A percentile compares a stretch with the other conserved stretches of the same genome.
Conservation (phyloP, 2,888 invertebrate species). For the Axea sp. region DNA sequence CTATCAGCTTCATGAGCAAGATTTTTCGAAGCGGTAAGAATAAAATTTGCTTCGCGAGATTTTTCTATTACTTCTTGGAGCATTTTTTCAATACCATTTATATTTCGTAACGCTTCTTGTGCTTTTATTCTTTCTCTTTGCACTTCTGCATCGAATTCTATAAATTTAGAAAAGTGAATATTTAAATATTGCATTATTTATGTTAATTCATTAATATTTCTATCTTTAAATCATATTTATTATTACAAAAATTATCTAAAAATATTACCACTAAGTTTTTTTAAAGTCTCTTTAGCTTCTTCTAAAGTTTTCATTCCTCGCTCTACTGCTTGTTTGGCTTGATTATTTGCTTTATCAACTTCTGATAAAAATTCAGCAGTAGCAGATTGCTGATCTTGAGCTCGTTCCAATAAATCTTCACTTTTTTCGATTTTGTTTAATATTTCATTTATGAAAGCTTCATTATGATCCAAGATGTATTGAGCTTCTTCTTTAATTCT, state of each 20-base stretch:
- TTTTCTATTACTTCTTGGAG: constrained; percentile 86
- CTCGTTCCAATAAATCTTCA: constrained; percentile 84
- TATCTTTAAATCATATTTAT: too few relatives aligned
- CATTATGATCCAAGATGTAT: constrained; percentile 81
- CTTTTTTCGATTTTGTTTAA: constrained; percentile 84
- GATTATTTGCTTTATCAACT: constrained; percentile 87
- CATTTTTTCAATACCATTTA: constrained; percentile 86
- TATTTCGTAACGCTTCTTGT: constrained; percentile 86
- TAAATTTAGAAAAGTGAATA: not conserved
- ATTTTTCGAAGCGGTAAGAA: constrained; percentile 87
- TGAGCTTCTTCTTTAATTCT: constrained; percentile 83
- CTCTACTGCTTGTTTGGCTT: constrained; percentile 90
- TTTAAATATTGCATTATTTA: too few relatives aligned
- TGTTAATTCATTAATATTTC: too few relatives aligned
- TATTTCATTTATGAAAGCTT: constrained; percentile 83
- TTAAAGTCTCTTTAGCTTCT: constrained; percentile 89
- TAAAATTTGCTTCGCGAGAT: constrained; percentile 85
- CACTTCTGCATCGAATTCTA: constrained; percentile 94
- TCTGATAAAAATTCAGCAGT: constrained; percentile 90
- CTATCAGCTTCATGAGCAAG: constrained; percentile 88
- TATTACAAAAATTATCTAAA: too few relatives aligned
- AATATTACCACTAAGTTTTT: constrained; percentile 86
- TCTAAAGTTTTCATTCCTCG: constrained; percentile 90
- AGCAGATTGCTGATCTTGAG: constrained; percentile 86
- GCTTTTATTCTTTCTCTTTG: constrained; percentile 91